These are phyloP conservation scores for Synergus gifuensis DNA, from an alignment of 2,888 invertebrate species.

Conservation along the genomic window DNA sequence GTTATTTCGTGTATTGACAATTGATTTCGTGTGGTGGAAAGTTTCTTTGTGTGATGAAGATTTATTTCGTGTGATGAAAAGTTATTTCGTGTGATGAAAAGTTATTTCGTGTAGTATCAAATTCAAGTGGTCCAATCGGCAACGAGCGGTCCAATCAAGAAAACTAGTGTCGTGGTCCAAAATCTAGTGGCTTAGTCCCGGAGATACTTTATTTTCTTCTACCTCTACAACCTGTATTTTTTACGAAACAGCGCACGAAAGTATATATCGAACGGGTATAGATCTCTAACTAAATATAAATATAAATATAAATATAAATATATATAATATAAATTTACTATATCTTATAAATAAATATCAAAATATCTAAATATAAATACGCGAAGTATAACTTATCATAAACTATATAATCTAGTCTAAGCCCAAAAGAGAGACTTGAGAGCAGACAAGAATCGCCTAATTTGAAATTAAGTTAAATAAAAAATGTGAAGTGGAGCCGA, in stretches of 20 bases:
- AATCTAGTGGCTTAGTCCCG: slow-evolving; percentile 64
- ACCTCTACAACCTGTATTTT: slow-evolving; percentile 37
- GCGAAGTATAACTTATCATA: too few species aligned
- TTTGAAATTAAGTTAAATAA: background rate
- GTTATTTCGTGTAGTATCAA: slow-evolving; percentile 17
- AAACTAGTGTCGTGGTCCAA: slow-evolving; percentile 66
- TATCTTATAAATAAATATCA: background rate
- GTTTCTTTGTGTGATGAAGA: background rate
- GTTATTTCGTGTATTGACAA: background rate
- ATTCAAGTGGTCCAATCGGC: slow-evolving; percentile 50
- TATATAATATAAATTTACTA: slow-evolving; percentile 8
- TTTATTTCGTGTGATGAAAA: background rate
- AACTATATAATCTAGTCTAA: background rate
- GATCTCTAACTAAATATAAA: background rate
- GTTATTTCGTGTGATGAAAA: background rate
- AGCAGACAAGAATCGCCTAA: background rate
- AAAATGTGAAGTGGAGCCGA: too few species aligned
- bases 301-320: background rate
- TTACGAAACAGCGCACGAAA: slow-evolving; percentile 25
- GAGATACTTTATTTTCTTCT: slow-evolving; percentile 37
- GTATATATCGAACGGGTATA: slow-evolving; percentile 39
- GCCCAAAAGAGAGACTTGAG: background rate
- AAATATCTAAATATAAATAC: background rate
- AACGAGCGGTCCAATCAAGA: slow-evolving; percentile 47
- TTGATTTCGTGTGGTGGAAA: background rate